Evolutionary conservation across 2,113 vertebrate species (phyloP).

Genomic region (Tamias sibiricus): DNA sequence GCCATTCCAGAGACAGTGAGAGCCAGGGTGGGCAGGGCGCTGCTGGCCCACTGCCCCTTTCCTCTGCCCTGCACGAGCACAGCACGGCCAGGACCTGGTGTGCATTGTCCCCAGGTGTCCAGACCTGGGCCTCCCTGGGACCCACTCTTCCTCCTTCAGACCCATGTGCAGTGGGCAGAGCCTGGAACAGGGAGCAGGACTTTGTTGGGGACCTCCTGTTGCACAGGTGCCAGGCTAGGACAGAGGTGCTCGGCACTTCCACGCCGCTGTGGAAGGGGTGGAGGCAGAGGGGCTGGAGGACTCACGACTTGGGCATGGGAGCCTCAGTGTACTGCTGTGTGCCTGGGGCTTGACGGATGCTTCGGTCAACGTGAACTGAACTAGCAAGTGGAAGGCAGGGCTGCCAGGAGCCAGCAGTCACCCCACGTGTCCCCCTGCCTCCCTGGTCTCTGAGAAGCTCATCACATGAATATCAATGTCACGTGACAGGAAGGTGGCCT

Average conservation of each 20-base stretch:
- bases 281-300: not conserved
- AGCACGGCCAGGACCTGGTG: too few species aligned
- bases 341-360: accelerated
- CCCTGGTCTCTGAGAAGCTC: accelerated
- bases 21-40: not conserved
- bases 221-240: not conserved
- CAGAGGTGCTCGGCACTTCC: not conserved
- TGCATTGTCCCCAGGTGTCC: accelerated
- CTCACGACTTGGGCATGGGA: not conserved
- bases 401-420: too few species aligned
- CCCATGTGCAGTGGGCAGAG: accelerated
- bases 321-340: accelerated
- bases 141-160: accelerated
- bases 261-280: too few species aligned
- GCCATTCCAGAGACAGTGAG: not conserved
- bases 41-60: too few species aligned
- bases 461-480: too few species aligned
- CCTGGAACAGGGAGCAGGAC: not conserved
- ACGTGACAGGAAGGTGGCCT: too few species aligned
- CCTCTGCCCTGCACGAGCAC: accelerated
- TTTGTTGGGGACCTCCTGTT: not conserved
- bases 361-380: accelerated
- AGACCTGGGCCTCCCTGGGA: not conserved
- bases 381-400: too few species aligned
- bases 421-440: accelerated